Base-by-base conservation (phyloP, 2,113 vertebrate genomes). In the Microcebus jonahi region DNA sequence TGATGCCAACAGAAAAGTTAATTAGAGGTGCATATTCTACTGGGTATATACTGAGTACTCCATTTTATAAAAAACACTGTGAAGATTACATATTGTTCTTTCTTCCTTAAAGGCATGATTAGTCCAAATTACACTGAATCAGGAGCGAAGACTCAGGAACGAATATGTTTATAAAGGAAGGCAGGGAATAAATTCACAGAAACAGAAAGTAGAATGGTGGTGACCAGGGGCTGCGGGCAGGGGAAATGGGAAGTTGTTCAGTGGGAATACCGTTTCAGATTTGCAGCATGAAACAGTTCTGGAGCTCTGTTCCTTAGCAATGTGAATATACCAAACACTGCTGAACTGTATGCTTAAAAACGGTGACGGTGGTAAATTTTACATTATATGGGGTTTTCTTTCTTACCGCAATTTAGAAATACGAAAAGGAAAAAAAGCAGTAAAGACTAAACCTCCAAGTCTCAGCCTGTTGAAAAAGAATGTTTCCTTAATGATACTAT, bases 241-340 rank as follows among this genome's bases (percentile, higher is more conserved):
- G 39, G 39, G 29, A 15, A 1, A 1, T 0, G 18, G 1, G 21
- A 8, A 11, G 59, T 5, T n/a, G 29, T 11, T 82, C 20, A 68
- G 48, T 1, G 6, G 23, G n/a, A 36, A 7, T 2, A 2, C 45
- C 4, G 25, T 59, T 67, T 70, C 92, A 81, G 77, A 25, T 53
- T 45, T 45, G 39, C 50, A 42, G 57, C 45, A 34, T 4, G 12
- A 53, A 15, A 50, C 59, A 27, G 17, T 55, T 53, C 84, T 11
- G 39, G 23, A 76, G 36, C 21, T 23, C 53, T 31, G 34, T n/a
- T 80, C n/a, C 61, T 63, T 31, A 42, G 36, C 53, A 65, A n/a
- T 8, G 12, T 29, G 59, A 92, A 31, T 17, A 83, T 31, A 68
- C 71, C n/a, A 63, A 76, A 27, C 20, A 13, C 11, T 3, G 50